phyloP scores from a whole-genome alignment of 30 jellyfish, hydroid and myxozoan species.

The Aurelia sp. region DNA sequence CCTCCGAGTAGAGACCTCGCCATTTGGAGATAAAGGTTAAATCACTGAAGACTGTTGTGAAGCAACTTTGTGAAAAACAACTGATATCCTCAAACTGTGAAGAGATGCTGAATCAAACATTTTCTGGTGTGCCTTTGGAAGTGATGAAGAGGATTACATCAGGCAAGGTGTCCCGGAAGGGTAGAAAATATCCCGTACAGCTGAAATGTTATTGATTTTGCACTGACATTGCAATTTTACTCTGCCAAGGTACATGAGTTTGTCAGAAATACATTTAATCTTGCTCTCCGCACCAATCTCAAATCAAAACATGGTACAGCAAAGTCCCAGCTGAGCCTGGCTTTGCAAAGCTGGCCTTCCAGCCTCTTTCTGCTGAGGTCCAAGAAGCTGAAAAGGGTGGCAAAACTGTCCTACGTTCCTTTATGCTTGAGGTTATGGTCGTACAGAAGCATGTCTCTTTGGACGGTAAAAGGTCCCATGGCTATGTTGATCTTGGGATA shows the following conservation, averaged over 20 bases:
- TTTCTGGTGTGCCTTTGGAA: slow-evolving; percentile 57
- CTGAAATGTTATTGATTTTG: slow-evolving; percentile 27
- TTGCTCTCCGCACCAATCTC: slow-evolving; percentile 49
- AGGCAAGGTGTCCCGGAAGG: slow-evolving; percentile 41
- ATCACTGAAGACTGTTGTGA: slow-evolving; percentile 43
- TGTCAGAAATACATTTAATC: slow-evolving; percentile 34
- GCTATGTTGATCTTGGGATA: slow-evolving; percentile 59
- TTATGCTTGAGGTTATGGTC: slow-evolving; percentile 53
- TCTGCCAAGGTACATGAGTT: slow-evolving; percentile 63
- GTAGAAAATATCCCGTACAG: slow-evolving; percentile 28
- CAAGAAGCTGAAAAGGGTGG: slow-evolving; percentile 4
- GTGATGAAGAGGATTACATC: slow-evolving; percentile 41
- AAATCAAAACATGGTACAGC: slow-evolving; percentile 48
- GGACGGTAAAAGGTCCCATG: slow-evolving; percentile 46
- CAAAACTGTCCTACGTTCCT: not conserved
- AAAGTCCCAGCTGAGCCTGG: slow-evolving; percentile 70
- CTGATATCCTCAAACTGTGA: slow-evolving; percentile 68
- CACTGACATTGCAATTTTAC: slow-evolving; percentile 55
- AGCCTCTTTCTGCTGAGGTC: slow-evolving; percentile 20
- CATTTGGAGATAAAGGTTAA: slow-evolving; percentile 22
- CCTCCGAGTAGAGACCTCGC: slow-evolving; percentile 42
- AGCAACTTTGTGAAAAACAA: slow-evolving; percentile 27
- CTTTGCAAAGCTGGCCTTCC: slow-evolving; percentile 60
- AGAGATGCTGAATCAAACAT: slow-evolving; percentile 38
- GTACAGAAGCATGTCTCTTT: slow-evolving; percentile 49